These are phyloP conservation scores for Pygmarrhopalites habei DNA, from an alignment of 1,140 invertebrate species.

Conservation along the genomic window DNA sequence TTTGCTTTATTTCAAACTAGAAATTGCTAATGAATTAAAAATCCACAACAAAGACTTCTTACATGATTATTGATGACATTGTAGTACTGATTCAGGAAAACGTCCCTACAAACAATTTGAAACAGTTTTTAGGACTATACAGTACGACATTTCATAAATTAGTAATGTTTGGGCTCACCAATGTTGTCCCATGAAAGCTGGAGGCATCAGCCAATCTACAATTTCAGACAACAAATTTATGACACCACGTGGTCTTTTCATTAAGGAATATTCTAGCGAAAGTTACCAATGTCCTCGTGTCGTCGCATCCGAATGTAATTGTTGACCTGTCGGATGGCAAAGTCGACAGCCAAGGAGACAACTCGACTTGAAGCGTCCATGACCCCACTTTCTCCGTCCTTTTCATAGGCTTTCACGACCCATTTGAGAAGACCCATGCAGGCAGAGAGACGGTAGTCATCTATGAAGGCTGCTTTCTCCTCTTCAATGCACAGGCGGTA, in stretches of 20 bases:
- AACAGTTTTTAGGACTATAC: too few species aligned
- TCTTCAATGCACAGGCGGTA: slow-evolving; percentile 79
- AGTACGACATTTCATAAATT: too few species aligned
- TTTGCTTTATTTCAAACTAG: too few species aligned
- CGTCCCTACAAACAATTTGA: slow-evolving; percentile 52
- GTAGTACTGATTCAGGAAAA: slow-evolving; percentile 70
- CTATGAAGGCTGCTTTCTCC: slow-evolving; percentile 77
- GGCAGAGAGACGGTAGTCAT: slow-evolving; percentile 80
- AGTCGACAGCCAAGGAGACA: slow-evolving; percentile 22
- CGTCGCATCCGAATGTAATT: slow-evolving; percentile 57
- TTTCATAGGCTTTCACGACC: slow-evolving; percentile 55
- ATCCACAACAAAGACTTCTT: too few species aligned
- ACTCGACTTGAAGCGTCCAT: slow-evolving; percentile 38
- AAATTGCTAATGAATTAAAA: too few species aligned
- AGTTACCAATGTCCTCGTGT: slow-evolving; percentile 79
- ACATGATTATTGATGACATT: slow-evolving; percentile 56
- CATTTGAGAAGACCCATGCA: slow-evolving; percentile 75
- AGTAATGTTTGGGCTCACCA: too few species aligned
- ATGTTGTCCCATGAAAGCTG: slow-evolving; percentile 32
- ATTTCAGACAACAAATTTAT: too few species aligned
- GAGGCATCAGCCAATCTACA: slow-evolving; percentile 47
- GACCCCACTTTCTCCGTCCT: slow-evolving; percentile 38
- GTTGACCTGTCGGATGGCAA: too few species aligned
- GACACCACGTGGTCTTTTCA: too few species aligned
- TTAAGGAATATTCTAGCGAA: too few species aligned